Evolutionary conservation across 37 sponge, comb jelly and placozoan genomes (phyloP).

Genomic region (Beroe forskalii): DNA sequence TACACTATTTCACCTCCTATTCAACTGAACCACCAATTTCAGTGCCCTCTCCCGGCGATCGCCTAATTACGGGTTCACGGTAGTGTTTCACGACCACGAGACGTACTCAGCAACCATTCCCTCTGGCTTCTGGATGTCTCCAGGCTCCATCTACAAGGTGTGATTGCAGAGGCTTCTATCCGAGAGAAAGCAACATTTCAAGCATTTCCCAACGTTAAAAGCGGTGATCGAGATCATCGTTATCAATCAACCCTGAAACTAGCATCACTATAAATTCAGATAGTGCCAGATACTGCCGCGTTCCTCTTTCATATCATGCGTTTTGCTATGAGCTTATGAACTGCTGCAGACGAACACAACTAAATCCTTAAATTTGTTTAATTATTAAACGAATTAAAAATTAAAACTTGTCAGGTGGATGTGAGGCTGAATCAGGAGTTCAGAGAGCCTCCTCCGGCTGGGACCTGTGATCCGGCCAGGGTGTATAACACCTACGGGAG

Average conservation of each 20-base stretch:
- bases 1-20: not conserved
- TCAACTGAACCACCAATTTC: not conserved
- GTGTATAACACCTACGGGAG: conserved; percentile 25
- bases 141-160: conserved; percentile 42
- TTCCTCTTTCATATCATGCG: too few species aligned
- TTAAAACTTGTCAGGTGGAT: not conserved
- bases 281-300: too few species aligned
- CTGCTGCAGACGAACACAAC: not conserved
- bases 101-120: conserved; percentile 37
- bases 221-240: too few species aligned
- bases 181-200: too few species aligned
- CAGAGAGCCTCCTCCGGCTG: conserved; percentile 45
- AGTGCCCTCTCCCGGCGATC: not conserved
- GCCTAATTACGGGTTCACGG: conserved; percentile 17
- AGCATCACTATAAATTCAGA: too few species aligned
- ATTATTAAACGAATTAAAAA: not conserved
- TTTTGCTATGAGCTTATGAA: too few species aligned
- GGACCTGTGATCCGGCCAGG: not conserved
- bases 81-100: conserved; percentile 46
- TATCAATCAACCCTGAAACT: too few species aligned
- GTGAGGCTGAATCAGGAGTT: not conserved
- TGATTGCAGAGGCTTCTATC: too few species aligned
- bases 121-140: conserved; percentile 30
- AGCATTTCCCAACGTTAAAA: too few species aligned
- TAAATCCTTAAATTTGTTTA: not conserved